Conservation (phyloP, 2,797 vertebrate genomes). For the Aulostomus chinensis region DNA sequence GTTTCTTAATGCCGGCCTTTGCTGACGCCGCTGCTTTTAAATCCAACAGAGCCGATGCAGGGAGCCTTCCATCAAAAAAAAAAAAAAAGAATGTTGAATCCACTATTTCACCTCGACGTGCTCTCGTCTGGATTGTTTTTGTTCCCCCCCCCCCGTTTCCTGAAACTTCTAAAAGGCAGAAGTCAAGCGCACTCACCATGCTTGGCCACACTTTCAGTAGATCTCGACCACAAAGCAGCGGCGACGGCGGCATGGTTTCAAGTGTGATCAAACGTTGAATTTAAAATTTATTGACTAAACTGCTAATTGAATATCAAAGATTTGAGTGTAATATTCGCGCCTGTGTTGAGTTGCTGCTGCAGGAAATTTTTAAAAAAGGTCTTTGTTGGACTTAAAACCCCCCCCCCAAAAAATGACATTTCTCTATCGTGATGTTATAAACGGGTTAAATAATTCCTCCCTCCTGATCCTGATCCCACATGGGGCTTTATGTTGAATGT, state of each 20-base stretch:
- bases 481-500: slow-evolving; percentile 36
- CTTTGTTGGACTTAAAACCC: no score
- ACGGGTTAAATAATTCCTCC: no score
- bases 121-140: slow-evolving; percentile 14
- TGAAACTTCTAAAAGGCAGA: slow-evolving; percentile 32
- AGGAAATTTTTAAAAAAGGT: no score
- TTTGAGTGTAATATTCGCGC: slow-evolving; percentile 22
- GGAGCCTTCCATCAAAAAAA: slow-evolving; percentile 68
- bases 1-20: slow-evolving; percentile 68
- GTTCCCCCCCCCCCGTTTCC: not conserved
- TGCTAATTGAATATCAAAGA: slow-evolving; percentile 52
- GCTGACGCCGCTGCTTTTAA: slow-evolving; percentile 68
- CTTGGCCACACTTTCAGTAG: slow-evolving; percentile 30
- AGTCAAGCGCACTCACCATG: slow-evolving; percentile 27
- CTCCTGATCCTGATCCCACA: no score
- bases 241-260: slow-evolving; percentile 21
- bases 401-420: no score
- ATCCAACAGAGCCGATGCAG: slow-evolving; percentile 57
- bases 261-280: slow-evolving; percentile 54
- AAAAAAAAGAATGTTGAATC: slow-evolving; percentile 69
- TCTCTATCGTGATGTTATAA: no score
- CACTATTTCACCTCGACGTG: slow-evolving; percentile 56
- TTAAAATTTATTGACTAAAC: slow-evolving; percentile 52
- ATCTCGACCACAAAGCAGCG: slow-evolving; percentile 26
- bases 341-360: slow-evolving; percentile 1